Conservation (phyloP, 2,888 invertebrate species). For the Eremobia ochroleuca region DNA sequence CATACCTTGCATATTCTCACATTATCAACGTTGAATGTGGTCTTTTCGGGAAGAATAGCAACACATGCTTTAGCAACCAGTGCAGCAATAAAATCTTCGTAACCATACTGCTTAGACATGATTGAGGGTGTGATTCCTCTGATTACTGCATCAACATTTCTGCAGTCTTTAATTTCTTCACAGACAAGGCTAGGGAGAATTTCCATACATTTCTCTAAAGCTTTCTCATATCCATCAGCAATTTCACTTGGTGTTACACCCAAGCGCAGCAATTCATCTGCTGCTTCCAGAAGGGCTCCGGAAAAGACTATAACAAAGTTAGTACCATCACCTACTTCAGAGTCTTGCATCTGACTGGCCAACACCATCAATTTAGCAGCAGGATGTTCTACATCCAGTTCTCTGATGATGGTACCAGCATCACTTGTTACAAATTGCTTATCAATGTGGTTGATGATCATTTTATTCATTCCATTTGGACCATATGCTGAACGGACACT, state of each 20-base stretch:
- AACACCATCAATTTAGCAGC: constrained; percentile 99
- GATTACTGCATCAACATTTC: constrained; percentile 93
- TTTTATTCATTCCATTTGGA: constrained; percentile 99
- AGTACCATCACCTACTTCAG: constrained; percentile 99
- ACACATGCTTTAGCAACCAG: constrained; percentile 97
- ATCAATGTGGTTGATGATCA: constrained; percentile 99
- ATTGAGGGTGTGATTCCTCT: constrained; percentile 95
- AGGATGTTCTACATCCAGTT: constrained; percentile 99
- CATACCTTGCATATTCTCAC: constrained; percentile 97
- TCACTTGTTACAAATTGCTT: constrained; percentile 99
- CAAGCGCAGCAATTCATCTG: constrained; percentile 97
- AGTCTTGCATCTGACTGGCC: constrained; percentile 99
- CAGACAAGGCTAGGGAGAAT: constrained; percentile 96
- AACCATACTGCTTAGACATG: constrained; percentile 99
- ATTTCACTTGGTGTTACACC: constrained; percentile 99
- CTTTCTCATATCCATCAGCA: constrained; percentile 98
- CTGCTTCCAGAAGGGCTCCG: constrained; percentile 97
- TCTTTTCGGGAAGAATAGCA: constrained; percentile 96
- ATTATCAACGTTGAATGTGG: constrained; percentile 99
- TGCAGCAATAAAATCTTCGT: constrained; percentile 97
- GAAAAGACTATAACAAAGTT: constrained; percentile 99
- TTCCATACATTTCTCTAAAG: constrained; percentile 96
- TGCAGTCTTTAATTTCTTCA: constrained; percentile 93
- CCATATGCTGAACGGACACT: constrained; percentile 99
- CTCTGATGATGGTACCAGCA: constrained; percentile 99